Base-by-base conservation (phyloP, 2,113 vertebrate genomes). In the Trogon surrucura region DNA sequence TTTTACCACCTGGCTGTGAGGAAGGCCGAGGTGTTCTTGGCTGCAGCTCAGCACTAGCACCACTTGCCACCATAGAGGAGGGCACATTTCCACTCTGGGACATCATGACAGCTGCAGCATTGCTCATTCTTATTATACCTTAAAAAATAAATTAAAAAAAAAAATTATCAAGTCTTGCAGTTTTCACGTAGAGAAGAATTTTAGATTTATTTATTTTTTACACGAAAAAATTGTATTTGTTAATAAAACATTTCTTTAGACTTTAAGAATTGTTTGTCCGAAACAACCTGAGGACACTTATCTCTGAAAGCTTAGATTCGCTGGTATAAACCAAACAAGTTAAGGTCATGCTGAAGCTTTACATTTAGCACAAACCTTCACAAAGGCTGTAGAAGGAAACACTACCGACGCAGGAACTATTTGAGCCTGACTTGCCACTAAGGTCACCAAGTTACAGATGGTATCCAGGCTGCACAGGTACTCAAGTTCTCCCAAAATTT, bases 41-140 rank as follows among this genome's bases (percentile, higher is more conserved):
- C 85, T 99, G 99, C 96, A 99, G 98, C 90, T 99, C 99, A 97
- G 98, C 98, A 97, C 97, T 98, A 96, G 98, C 97, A 86, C 98
- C 98, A 66, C 98, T 97, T 82, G 98, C 96, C 97, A 99, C 98
- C 93, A 98, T 98, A 80, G 99, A 98, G 75, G 98, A 98, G 70
- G 98, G 95, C 95, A 99, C 96, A 47, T 97, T 98, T 95, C 98
- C 98, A 85, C 98, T 98, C 86, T 99, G 98, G 48, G 99, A 98
- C 97, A 99, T 98, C 99, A 99, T 99, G 13, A 98, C 97, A 65
- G 98, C 91, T 78, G 98, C 96, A 81, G 99, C 99, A 95, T 98
- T 99, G 94, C 98, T 98, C 98, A 99, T 98, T 97, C 99, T 97
- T 97, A 98, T 98, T 93, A 98, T 95, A 91, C 98, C 98, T 98